A percentile compares a stretch with the other conserved stretches of the same genome.
Evolutionary conservation across 2,797 vertebrate genomes (phyloP).

Genomic region (Lithobates pipiens): DNA sequence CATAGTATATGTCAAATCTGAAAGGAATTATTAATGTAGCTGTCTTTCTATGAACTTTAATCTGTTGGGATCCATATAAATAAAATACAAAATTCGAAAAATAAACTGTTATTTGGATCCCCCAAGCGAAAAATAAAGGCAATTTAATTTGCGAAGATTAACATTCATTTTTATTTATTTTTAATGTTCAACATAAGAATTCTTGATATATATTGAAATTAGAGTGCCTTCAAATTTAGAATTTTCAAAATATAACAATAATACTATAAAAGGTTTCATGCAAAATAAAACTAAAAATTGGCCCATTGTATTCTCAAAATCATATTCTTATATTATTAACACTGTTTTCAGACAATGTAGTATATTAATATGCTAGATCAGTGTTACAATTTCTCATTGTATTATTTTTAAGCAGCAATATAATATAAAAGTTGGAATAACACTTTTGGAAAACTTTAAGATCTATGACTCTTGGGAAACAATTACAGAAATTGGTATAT

Average conservation of each 20-base stretch:
- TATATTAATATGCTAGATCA: too few relatives aligned
- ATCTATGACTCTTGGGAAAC: not conserved
- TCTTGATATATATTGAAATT: not conserved
- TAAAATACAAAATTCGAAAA: not conserved
- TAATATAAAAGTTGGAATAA: not conserved
- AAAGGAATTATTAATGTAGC: too few relatives aligned
- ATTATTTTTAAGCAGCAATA: not conserved
- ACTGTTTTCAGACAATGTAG: too few relatives aligned
- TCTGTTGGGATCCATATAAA: not conserved
- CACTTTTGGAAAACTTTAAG: not conserved
- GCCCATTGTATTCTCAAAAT: not conserved
- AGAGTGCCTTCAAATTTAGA: conserved; percentile 7
- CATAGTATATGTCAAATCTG: not conserved
- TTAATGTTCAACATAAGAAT: not conserved
- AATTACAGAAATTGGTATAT: too few relatives aligned
- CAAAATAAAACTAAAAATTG: not conserved
- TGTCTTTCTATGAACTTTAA: too few relatives aligned
- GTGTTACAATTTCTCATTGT: not conserved
- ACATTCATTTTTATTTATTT: too few relatives aligned
- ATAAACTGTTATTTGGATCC: too few relatives aligned
- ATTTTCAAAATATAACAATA: not conserved
- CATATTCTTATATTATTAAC: not conserved
- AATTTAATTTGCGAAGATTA: not conserved
- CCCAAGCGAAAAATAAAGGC: not conserved
- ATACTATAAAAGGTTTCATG: not conserved